phyloP scores from a whole-genome alignment of 2,797 vertebrate genomes.

The Salarias fasciatus region DNA sequence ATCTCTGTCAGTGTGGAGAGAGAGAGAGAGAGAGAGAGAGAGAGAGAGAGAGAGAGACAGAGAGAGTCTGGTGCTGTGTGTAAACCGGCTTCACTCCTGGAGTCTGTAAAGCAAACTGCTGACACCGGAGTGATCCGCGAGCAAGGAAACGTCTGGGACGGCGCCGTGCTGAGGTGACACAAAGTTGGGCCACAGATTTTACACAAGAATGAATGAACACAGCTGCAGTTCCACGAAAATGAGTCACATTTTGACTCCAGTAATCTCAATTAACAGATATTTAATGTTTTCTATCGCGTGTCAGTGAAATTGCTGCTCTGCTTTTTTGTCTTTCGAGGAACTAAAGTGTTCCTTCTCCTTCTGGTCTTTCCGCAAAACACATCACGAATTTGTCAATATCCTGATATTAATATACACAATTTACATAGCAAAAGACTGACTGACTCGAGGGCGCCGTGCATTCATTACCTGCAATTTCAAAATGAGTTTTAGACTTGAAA shows the following conservation, averaged over 20 bases:
- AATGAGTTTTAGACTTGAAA: too few relatives aligned
- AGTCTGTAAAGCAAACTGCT: constrained; percentile 39
- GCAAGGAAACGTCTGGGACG: constrained; percentile 54
- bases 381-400: too few relatives aligned
- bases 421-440: too few relatives aligned
- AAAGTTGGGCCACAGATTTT: too few relatives aligned
- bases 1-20: constrained; percentile 11
- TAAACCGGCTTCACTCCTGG: constrained; percentile 1
- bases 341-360: not conserved
- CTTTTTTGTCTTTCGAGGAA: constrained; percentile 7
- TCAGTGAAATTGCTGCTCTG: too few relatives aligned
- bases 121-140: constrained; percentile 49
- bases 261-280: too few relatives aligned
- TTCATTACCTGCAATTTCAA: too few relatives aligned
- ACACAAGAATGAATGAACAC: not conserved
- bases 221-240: constrained; percentile 16
- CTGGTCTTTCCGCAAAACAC: constrained; percentile 1
- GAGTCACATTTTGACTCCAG: not conserved
- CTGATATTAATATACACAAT: too few relatives aligned
- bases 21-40: too few relatives aligned
- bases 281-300: too few relatives aligned
- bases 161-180: constrained; percentile 1
- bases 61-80: constrained; percentile 1
- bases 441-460: too few relatives aligned
- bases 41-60: constrained; percentile 4